Percentiles rank a stretch among this genome's conserved stretches.
Conservation (phyloP, 2,888 invertebrate species). For the Drosophila nr. perissopoda region DNA sequence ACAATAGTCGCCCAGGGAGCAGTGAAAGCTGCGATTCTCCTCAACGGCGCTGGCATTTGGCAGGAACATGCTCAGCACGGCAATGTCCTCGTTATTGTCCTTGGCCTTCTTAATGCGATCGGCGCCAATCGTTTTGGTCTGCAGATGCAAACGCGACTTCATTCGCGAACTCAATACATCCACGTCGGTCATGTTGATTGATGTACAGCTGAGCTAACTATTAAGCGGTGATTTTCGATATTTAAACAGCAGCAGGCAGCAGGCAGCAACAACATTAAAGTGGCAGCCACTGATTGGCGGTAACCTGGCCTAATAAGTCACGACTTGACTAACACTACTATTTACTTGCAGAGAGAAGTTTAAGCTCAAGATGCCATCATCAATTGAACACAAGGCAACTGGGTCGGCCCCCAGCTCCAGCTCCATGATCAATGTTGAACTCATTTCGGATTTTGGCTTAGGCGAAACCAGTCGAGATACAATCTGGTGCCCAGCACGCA, state of each 20-base stretch:
- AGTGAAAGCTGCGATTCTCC: slow-evolving; percentile 91
- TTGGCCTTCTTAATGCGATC: slow-evolving; percentile 92
- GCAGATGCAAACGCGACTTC: slow-evolving; percentile 90
- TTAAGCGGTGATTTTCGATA: slow-evolving; percentile 7
- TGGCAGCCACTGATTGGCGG: slow-evolving; percentile 11
- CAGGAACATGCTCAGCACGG: slow-evolving; percentile 93
- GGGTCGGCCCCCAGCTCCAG: slow-evolving; percentile 50
- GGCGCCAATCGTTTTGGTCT: slow-evolving; percentile 92
- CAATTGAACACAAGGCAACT: slow-evolving; percentile 37
- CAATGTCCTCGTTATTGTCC: slow-evolving; percentile 94
- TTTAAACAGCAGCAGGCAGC: slow-evolving; percentile 27
- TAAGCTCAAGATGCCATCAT: slow-evolving; percentile 37
- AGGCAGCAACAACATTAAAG: slow-evolving; percentile 4
- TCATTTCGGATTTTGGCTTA: slow-evolving; percentile 6
- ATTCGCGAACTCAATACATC: slow-evolving; percentile 92
- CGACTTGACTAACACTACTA: slow-evolving; percentile 36
- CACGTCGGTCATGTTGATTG: slow-evolving; percentile 86
- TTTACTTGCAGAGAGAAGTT: slow-evolving; percentile 2
- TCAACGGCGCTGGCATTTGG: slow-evolving; percentile 88
- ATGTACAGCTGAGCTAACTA: slow-evolving; percentile 9
- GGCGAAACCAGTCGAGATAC: slow-evolving; percentile 40
- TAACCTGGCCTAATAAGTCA: slow-evolving; percentile 60
- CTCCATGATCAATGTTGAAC: slow-evolving; percentile 37
- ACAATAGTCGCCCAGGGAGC: slow-evolving; percentile 91
- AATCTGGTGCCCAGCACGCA: slow-evolving; percentile 27